Base-by-base conservation (phyloP, 2,797 vertebrate species). In the Psittacula derbiana region DNA sequence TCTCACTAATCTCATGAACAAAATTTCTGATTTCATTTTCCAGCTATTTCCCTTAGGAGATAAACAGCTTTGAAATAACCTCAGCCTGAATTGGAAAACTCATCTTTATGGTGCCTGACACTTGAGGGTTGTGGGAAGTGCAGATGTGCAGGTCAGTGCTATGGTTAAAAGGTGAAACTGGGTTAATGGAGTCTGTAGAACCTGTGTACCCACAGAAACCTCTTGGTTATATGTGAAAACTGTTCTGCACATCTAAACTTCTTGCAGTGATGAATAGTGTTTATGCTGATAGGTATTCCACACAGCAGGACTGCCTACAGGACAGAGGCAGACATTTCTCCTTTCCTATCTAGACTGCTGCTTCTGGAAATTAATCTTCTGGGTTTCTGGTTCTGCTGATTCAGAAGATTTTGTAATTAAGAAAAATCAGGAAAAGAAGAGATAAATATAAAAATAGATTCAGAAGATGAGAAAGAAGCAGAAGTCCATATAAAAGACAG, bases 61-160 rank as follows among this genome's bases (percentile, higher is more conserved):
- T 76, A 90, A 66, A 70, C 33, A 71, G 21, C 30, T 80, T 86
- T 61, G 80, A 79, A 74, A 74, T 64, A 49, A 61, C 74, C 25
- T 70, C 82, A 44, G 19, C 30, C 33, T 52, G 52, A 67, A n/a
- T 1, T 72, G 70, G 58, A 75, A 47, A 74, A 53, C 20, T 64
- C 2, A 0, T 12, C 55, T 62, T 75, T 66, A 33, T 6, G 19
- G 11, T 58, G 47, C 28, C 62, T 90, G 73, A 43, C 18, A 16
- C 44, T 80, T 50, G 36, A 73, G 55, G 69, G 46, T 20, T 75
- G 36, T 24, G 41, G 47, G 49, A 88, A 64, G 58, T 64, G 30
- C 62, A 64, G 70, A 73, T 18, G 43, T 67, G 75, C 71, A 66
- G 74, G 30, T 91, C 43, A 50, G 74, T 75, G 50, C 40, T 31